Percentiles rank a stretch among this genome's conserved stretches.
Evolutionary conservation across 2,113 vertebrate species (phyloP).

Genomic region (Oceanites oceanicus): DNA sequence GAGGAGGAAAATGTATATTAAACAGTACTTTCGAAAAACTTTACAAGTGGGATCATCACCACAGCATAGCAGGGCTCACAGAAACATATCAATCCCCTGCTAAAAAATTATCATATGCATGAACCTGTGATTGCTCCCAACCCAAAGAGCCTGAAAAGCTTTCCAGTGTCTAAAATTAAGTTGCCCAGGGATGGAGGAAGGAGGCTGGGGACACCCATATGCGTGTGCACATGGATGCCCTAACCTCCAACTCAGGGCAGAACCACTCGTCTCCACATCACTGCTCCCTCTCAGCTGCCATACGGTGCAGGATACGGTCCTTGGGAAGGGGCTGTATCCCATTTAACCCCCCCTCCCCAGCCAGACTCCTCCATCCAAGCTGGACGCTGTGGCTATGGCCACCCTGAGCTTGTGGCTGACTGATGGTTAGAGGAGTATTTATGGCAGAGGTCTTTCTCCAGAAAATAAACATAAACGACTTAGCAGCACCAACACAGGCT

Average conservation of each 20-base stretch:
- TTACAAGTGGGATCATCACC: not conserved
- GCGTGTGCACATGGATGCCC: not conserved
- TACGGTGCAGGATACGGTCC: too few species aligned
- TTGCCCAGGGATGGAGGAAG: not conserved
- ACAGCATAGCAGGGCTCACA: not conserved
- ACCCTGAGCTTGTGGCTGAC: not conserved
- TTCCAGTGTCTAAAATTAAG: not conserved
- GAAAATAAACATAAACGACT: constrained; percentile 44
- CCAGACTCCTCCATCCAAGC: not conserved
- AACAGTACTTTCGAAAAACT: not conserved
- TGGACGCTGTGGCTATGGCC: not conserved
- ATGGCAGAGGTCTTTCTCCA: not conserved
- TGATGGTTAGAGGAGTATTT: constrained; percentile 13
- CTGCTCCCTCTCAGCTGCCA: not conserved
- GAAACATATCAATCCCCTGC: not conserved
- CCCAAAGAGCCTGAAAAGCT: not conserved
- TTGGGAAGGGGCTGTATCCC: not conserved
- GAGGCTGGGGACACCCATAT: not conserved
- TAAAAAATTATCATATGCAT: not conserved
- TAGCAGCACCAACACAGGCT: not conserved
- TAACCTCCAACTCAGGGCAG: not conserved
- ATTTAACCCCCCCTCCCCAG: not conserved
- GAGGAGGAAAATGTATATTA: not conserved
- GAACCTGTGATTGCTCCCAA: not conserved
- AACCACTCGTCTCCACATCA: accelerated